Conservation (phyloP, 2,888 invertebrate species). For the Polyommatus icarus region DNA sequence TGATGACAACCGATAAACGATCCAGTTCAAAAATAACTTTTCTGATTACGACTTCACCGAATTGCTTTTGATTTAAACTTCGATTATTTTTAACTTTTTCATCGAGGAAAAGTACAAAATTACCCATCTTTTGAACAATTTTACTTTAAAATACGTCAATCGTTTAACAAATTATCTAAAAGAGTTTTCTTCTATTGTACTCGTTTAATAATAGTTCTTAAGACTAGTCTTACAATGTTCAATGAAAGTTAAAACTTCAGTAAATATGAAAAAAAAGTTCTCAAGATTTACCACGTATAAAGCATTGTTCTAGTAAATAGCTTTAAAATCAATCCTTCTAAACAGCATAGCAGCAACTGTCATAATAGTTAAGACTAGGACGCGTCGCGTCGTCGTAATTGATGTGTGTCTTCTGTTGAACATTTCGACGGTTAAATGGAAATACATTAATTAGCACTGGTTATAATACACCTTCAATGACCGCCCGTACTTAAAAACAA, state of each 20-base stretch:
- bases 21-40: slow-evolving; percentile 60
- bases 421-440: neutral
- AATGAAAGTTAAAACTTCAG: neutral
- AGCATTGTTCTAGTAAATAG: neutral
- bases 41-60: slow-evolving; percentile 55
- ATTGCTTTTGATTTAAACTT: slow-evolving; percentile 58
- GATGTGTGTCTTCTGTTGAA: neutral
- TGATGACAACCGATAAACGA: slow-evolving; percentile 77
- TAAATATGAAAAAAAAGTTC: neutral
- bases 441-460: slow-evolving; percentile 7
- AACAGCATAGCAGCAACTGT: neutral
- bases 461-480: slow-evolving; percentile 51
- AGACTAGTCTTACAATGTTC: neutral
- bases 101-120: neutral
- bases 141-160: neutral
- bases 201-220: neutral
- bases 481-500: slow-evolving; percentile 67
- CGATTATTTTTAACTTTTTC: slow-evolving; percentile 52
- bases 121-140: neutral
- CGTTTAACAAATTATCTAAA: neutral
- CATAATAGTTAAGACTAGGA: neutral
- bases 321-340: neutral
- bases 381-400: neutral
- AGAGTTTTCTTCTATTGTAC: neutral
- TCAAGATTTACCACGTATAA: neutral